Evolutionary conservation across 2,113 vertebrate species (phyloP).

Genomic region (Pelecanoides urinatrix): DNA sequence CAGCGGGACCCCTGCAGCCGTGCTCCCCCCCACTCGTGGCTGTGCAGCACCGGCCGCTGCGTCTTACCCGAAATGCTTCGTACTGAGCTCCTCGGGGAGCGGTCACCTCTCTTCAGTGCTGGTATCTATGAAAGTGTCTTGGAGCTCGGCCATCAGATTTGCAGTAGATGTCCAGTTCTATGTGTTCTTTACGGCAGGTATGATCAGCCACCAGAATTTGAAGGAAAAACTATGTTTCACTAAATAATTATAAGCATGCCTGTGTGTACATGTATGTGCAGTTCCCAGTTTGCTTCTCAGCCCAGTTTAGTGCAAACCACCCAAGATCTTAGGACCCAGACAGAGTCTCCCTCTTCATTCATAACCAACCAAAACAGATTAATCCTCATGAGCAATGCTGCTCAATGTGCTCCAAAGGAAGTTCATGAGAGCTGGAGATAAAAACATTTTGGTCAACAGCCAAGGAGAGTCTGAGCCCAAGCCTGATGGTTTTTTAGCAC

Average conservation of each 20-base stretch:
- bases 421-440: slow-evolving; percentile 7
- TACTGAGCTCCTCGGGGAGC: not conserved
- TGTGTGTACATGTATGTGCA: accelerated
- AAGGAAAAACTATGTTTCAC: not conserved
- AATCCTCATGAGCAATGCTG: not conserved
- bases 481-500: not conserved
- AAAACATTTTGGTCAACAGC: slow-evolving; percentile 6
- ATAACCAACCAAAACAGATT: not conserved
- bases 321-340: not conserved
- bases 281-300: not conserved
- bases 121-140: not conserved
- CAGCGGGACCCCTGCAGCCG: not conserved
- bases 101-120: not conserved
- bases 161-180: not conserved
- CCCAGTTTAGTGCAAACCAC: not conserved
- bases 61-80: not conserved
- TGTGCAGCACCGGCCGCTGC: accelerated
- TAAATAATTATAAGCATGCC: not conserved
- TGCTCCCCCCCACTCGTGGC: not conserved
- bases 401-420: not conserved
- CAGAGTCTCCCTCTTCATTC: not conserved
- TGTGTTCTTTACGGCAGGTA: not conserved
- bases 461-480: not conserved
- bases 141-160: not conserved
- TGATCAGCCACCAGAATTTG: not conserved